Conservation (phyloP, 1,140 invertebrate species). For the Eulimnadia texana region DNA sequence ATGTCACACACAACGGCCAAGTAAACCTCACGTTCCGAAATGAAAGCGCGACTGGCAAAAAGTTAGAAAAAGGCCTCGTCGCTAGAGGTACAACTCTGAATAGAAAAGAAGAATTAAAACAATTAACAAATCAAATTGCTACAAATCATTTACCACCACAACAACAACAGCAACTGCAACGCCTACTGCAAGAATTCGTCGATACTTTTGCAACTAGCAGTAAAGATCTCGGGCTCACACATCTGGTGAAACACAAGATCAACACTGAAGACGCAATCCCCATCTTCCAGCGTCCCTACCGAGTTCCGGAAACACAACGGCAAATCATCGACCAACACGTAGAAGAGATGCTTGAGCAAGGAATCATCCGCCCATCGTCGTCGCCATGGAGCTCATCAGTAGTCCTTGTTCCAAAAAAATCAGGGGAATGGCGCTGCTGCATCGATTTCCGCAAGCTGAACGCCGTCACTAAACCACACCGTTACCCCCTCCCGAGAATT, state of each 20-base stretch:
- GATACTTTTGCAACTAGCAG: background rate
- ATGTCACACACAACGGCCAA: too few relatives aligned
- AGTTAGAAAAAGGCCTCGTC: too few relatives aligned
- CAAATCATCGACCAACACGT: constrained; percentile 16
- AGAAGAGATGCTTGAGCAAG: constrained; percentile 16
- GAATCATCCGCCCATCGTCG: background rate
- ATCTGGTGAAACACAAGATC: background rate
- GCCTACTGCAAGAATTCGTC: too few relatives aligned
- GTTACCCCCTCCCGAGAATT: constrained; percentile 33
- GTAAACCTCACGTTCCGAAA: too few relatives aligned
- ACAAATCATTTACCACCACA: too few relatives aligned
- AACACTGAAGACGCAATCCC: background rate
- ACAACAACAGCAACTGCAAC: too few relatives aligned
- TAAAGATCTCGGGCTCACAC: background rate
- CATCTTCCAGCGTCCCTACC: background rate
- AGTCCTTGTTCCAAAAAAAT: background rate
- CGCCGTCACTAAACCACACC: constrained; percentile 26
- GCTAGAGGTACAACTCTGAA: too few relatives aligned
- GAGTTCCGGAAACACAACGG: background rate
- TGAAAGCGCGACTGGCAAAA: too few relatives aligned
- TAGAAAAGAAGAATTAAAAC: too few relatives aligned
- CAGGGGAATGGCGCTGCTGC: constrained; percentile 25
- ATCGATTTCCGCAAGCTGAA: constrained; percentile 31
- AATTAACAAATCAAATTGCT: too few relatives aligned
- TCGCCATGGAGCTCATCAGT: background rate